Base-by-base conservation (phyloP, 2,113 vertebrate genomes). In the Petroica traversi region DNA sequence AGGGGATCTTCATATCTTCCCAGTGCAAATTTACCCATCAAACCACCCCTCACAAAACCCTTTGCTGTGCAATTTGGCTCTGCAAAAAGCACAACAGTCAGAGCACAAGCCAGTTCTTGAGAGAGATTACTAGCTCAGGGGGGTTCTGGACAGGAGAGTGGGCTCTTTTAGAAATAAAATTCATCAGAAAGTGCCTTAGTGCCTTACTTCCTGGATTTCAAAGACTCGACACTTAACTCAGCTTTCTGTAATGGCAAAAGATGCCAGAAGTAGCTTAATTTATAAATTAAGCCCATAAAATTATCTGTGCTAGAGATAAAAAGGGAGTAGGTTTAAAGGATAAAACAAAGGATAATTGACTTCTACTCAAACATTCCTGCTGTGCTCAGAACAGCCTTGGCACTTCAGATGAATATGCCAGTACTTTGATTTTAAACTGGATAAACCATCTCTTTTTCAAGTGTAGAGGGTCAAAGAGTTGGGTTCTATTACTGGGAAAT, bases 291-390 rank as follows among this genome's bases (percentile, higher is more conserved):
- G 38, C 58, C 51, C 67, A 38, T 76, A 83, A 93, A 93, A 79
- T 66, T 73, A 62, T 75, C 78, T 76, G 62, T 76, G 38, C 71
- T 58, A 58, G 43, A 95, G 78, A 95, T 91, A 85, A 95, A 94
- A 85, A 88, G 46, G 41, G 34, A 95, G 20, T 20, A 89, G 45
- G 22, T 89, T 92, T 91, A 91, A 94, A 94, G 68, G 88, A 86
- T 93, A 88, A 95, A 93, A 92, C 85, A 91, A 93, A 88, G 71
- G 77, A 81, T 94, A 94, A 95, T 46, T 89, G 81, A 94, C 85
- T 91, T 89, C 45, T 71, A 71, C 58, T 93, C 84, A 81, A 92
- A 78, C 80, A 79, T 85, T 89, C 77, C 77, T 76, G 33, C 93
- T 87, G 84, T 76, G 73, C 80, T 95, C 66, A 87, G 69, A 95